phyloP scores from a whole-genome alignment of 2,797 vertebrate genomes.

The Coilia nasus region DNA sequence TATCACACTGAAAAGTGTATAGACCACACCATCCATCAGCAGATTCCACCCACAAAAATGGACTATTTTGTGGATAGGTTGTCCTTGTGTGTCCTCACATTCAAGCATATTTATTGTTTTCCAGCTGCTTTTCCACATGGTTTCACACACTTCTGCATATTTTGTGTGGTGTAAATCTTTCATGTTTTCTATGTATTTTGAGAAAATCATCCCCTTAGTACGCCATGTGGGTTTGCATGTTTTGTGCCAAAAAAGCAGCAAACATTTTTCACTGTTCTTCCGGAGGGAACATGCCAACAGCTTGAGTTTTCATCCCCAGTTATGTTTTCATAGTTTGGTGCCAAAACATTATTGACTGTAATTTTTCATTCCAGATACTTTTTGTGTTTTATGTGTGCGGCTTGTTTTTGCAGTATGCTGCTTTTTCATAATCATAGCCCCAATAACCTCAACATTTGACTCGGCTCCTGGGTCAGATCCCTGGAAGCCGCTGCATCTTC shows the following conservation, averaged over 20 bases:
- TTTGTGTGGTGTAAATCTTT: constrained; percentile 2
- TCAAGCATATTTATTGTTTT: constrained; percentile 10
- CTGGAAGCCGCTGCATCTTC: neutral
- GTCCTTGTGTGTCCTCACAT: neutral
- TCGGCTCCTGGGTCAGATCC: neutral
- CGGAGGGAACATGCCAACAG: neutral
- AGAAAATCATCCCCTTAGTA: neutral
- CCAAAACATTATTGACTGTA: neutral
- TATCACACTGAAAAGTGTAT: neutral
- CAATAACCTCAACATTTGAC: neutral
- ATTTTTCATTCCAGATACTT: neutral
- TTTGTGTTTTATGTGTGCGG: neutral
- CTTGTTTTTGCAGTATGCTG: neutral
- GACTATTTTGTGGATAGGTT: neutral
- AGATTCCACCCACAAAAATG: neutral
- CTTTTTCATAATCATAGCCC: neutral
- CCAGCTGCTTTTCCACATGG: neutral
- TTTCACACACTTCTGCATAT: neutral
- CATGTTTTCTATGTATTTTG: neutral
- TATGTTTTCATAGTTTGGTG: neutral
- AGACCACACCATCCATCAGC: neutral
- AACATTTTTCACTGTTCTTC: neutral
- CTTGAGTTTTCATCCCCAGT: neutral
- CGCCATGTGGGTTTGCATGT: neutral
- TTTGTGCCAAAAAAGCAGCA: constrained; percentile 6